Conservation (phyloP, 2,113 vertebrate species). For the Craseonycteris thonglongyai region DNA sequence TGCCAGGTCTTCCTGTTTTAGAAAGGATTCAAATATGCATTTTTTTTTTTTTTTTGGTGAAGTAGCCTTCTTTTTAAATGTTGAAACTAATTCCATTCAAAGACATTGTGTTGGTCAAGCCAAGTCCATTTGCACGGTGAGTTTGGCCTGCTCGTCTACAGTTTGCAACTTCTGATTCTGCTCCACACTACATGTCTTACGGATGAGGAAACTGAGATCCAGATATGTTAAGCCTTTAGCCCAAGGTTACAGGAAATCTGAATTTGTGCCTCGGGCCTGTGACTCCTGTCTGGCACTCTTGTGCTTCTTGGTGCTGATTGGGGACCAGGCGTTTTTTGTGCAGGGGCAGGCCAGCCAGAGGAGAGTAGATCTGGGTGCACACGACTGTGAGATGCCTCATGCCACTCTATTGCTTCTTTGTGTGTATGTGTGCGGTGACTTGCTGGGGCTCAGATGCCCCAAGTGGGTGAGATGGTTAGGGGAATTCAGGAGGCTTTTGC, state of each 20-base stretch:
- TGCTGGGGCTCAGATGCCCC: background rate
- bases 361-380: background rate
- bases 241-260: background rate
- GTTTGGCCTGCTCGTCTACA: background rate
- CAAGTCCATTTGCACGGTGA: constrained; percentile 4
- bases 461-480: background rate
- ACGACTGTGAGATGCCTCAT: background rate
- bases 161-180: constrained; percentile 20
- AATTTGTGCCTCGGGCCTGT: background rate
- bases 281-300: background rate
- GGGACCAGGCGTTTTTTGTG: background rate
- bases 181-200: background rate
- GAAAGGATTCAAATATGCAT: background rate
- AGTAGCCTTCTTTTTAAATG: constrained; percentile 18
- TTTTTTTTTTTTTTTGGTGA: constrained; percentile 22
- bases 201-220: background rate
- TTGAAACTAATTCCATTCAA: background rate
- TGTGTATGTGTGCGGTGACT: too few relatives aligned
- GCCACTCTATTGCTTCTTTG: background rate
- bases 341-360: background rate
- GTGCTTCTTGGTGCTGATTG: background rate
- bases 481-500: background rate
- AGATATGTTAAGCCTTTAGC: background rate
- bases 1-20: background rate
- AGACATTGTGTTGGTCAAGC: background rate